Percentiles rank a stretch among this genome's conserved stretches.
phyloP scores from a whole-genome alignment of 2,113 vertebrate species.

The Pedionomus torquatus region DNA sequence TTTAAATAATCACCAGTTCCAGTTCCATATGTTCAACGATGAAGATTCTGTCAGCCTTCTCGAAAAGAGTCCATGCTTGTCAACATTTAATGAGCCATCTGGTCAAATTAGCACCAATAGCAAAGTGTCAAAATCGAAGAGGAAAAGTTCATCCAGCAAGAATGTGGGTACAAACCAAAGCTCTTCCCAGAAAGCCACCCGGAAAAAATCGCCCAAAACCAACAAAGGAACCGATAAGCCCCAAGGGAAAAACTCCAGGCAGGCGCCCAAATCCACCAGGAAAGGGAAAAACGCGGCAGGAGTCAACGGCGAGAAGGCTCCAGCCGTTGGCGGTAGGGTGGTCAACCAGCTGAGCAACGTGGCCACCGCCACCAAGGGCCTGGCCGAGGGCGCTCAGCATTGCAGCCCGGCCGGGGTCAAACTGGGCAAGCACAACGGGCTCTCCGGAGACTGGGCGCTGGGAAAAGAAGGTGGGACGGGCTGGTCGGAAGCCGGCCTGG shows the following conservation, averaged over 20 bases:
- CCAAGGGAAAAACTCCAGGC: constrained; percentile 85
- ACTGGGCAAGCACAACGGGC: constrained; percentile 72
- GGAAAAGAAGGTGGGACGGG: constrained; percentile 76
- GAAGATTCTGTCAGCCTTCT: constrained; percentile 87
- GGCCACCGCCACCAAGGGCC: constrained; percentile 59
- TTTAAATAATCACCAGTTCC: constrained; percentile 91
- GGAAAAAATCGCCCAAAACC: constrained; percentile 91
- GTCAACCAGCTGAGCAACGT: constrained; percentile 58
- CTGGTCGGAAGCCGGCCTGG: constrained; percentile 82
- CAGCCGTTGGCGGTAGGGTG: constrained; percentile 62
- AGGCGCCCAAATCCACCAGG: constrained; percentile 88
- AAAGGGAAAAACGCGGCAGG: constrained; percentile 89
- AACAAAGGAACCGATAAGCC: constrained; percentile 88
- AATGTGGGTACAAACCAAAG: constrained; percentile 80
- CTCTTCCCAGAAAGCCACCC: constrained; percentile 87
- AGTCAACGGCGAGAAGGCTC: constrained; percentile 85
- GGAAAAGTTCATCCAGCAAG: constrained; percentile 90
- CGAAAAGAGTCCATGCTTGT: constrained; percentile 83
- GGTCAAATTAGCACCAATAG: constrained; percentile 81
- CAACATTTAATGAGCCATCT: constrained; percentile 86
- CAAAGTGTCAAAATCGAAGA: constrained; percentile 92
- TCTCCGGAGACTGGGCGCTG: constrained; percentile 85
- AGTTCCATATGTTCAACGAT: constrained; percentile 93
- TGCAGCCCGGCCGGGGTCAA: constrained; percentile 52
- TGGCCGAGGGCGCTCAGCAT: constrained; percentile 68